phyloP scores from a whole-genome alignment of 2,113 vertebrate genomes.

The Rhodinocichla rosea region DNA sequence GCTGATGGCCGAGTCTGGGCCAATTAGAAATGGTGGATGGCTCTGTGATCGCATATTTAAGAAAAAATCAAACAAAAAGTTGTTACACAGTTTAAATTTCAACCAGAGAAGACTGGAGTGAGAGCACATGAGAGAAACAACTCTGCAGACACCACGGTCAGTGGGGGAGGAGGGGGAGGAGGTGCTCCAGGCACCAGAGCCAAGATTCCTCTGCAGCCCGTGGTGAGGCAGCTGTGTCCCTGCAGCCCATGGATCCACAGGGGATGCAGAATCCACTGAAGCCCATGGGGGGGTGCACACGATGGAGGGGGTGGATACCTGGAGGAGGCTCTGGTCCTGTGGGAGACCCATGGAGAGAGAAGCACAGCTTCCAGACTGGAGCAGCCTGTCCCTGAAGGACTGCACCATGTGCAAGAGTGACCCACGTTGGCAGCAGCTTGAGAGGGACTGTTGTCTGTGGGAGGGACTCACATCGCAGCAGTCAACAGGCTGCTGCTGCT shows the following conservation, averaged over 20 bases:
- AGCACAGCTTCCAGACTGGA: background rate
- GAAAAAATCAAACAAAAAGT: background rate
- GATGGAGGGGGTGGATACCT: rapidly evolving
- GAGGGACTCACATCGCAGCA: background rate
- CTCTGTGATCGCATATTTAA: background rate
- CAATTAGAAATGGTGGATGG: background rate
- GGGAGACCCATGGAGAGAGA: background rate
- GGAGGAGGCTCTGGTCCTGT: background rate
- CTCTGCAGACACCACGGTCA: background rate
- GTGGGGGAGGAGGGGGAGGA: background rate
- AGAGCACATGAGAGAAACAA: background rate
- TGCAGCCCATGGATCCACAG: rapidly evolving
- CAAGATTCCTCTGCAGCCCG: background rate
- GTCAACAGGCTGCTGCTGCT: background rate
- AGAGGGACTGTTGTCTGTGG: background rate
- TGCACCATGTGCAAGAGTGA: background rate
- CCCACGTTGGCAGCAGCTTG: rapidly evolving
- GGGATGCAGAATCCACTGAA: background rate
- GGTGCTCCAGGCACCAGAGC: too few relatives aligned
- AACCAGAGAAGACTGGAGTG: background rate
- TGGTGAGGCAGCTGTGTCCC: background rate
- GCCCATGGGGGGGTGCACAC: rapidly evolving
- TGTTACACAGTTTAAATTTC: background rate
- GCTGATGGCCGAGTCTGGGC: background rate
- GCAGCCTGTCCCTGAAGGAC: too few relatives aligned